A percentile compares a stretch with the other conserved stretches of the same genome.
Conservation (phyloP, 1,140 invertebrate genomes). For the Heliconius congener region DNA sequence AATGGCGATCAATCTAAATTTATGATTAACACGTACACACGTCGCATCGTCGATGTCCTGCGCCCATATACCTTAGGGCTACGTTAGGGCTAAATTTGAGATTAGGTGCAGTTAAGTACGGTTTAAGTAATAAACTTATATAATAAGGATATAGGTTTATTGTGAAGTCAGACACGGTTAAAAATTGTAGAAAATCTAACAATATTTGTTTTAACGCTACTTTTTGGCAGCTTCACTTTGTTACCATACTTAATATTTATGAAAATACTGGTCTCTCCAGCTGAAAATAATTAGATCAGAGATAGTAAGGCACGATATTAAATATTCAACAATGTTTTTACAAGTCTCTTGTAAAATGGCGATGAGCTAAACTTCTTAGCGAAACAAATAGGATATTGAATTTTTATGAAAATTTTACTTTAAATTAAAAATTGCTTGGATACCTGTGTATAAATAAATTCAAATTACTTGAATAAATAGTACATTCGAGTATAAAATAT, state of each 20-base stretch:
- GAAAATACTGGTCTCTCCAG: neutral
- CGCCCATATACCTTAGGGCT: constrained; percentile 94
- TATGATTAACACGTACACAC: constrained; percentile 97
- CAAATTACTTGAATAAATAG: too few species aligned
- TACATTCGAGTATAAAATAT: too few species aligned
- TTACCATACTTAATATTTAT: neutral
- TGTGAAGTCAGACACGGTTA: too few species aligned
- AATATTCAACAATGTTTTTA: constrained; percentile 30
- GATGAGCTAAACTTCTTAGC: constrained; percentile 12
- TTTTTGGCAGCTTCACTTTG: neutral
- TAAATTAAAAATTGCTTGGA: neutral
- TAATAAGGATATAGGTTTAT: too few species aligned
- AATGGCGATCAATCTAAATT: constrained; percentile 97
- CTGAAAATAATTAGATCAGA: constrained; percentile 13
- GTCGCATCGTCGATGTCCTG: constrained; percentile 95
- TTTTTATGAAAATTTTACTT: neutral
- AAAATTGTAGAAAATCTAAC: too few species aligned
- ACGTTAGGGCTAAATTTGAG: constrained; percentile 81
- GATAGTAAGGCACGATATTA: constrained; percentile 15
- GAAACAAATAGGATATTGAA: constrained; percentile 14
- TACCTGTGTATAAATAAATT: too few species aligned
- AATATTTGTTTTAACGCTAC: neutral
- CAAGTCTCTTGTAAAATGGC: constrained; percentile 22
- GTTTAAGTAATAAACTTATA: neutral
- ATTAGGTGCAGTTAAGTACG: too few species aligned